Conservation (phyloP, 2,113 vertebrate genomes). For the Amia ocellicauda region DNA sequence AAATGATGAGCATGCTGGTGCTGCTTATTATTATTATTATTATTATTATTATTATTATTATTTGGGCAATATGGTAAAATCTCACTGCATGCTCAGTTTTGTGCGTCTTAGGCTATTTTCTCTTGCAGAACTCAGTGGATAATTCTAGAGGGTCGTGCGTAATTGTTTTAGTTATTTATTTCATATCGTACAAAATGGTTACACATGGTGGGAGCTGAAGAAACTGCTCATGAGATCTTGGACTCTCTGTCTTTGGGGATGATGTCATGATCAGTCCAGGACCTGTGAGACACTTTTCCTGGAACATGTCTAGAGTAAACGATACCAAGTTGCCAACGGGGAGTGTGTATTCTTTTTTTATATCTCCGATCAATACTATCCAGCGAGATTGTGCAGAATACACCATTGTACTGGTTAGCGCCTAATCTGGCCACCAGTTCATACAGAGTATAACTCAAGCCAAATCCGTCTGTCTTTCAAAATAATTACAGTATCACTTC, state of each 20-base stretch:
- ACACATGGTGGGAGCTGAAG: neutral
- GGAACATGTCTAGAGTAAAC: constrained; percentile 21
- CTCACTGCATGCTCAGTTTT: neutral
- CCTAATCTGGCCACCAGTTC: no score
- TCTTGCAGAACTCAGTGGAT: neutral
- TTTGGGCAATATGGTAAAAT: neutral
- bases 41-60: no score
- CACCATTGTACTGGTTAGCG: no score
- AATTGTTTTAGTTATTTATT: neutral
- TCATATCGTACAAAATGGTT: neutral
- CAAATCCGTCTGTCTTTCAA: neutral
- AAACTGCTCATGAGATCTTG: constrained; percentile 3
- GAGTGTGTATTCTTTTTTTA: constrained; percentile 33
- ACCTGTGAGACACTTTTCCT: constrained; percentile 25
- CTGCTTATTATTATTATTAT: no score
- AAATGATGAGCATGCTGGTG: no score
- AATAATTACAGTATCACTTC: neutral
- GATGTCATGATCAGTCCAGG: constrained; percentile 43
- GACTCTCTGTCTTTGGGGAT: constrained; percentile 29
- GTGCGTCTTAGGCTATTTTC: neutral
- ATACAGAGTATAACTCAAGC: no score
- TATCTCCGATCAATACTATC: neutral
- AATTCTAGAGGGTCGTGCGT: neutral
- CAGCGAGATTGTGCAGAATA: neutral
- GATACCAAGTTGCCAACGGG: constrained; percentile 24